Percentiles rank a stretch among this genome's conserved stretches.
Conservation (phyloP, 2,797 vertebrate species). For the Lepilemur septentrionalis region DNA sequence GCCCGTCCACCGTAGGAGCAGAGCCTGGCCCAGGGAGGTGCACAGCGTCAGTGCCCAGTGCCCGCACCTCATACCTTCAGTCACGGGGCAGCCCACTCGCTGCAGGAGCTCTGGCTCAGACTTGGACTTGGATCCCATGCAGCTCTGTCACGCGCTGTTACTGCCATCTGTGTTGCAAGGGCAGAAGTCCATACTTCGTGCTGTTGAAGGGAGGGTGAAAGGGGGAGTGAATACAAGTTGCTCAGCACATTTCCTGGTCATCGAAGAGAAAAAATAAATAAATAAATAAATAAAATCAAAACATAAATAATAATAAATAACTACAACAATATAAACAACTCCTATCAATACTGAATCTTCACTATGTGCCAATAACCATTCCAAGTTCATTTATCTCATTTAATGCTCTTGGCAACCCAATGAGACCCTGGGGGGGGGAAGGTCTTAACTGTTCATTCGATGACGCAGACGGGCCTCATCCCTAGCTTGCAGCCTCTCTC, state of each 20-base stretch:
- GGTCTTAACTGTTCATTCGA: not conserved
- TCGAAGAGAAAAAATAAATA: not conserved
- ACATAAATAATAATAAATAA: not conserved
- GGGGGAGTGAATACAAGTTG: not conserved
- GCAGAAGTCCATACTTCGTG: not conserved
- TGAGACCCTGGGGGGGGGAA: not conserved
- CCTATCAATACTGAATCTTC: not conserved
- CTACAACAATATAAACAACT: not conserved
- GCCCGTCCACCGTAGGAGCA: not conserved
- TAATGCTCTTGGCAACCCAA: not conserved
- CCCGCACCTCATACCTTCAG: too few species aligned
- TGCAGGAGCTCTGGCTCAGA: not conserved
- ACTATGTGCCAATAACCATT: not conserved
- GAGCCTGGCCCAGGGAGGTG: not conserved
- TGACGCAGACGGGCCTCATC: not conserved
- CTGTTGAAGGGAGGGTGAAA: not conserved
- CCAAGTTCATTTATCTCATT: not conserved
- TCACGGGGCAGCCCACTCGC: not conserved
- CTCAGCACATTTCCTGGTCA: not conserved
- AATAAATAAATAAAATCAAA: not conserved
- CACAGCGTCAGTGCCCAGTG: fast-evolving
- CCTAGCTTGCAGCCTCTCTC: not conserved
- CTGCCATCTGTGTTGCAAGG: not conserved
- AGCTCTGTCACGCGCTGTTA: not conserved
- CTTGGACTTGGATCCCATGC: not conserved